Evolutionary conservation across 2,888 invertebrate genomes (phyloP), one percentile per base, ranked within the genome.

Genomic region (Andrena trimmerana): DNA sequence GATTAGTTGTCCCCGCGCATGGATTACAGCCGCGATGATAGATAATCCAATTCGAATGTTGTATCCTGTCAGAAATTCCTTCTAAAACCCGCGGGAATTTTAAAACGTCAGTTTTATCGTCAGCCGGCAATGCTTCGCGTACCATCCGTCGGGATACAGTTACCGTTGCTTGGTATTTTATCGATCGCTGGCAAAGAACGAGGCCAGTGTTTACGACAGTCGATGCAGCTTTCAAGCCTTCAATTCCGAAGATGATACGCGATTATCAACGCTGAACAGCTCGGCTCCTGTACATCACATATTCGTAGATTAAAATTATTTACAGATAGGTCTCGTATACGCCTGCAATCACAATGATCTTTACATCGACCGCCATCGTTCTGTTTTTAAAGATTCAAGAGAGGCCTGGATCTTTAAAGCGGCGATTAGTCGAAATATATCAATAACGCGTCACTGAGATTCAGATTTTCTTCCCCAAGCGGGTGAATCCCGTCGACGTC

Each of bases 271-370:
- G 80, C 59, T 85, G 71, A 62, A 73, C 85, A 42, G 78, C 86
- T 83, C 87, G 87, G 85, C 87, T 87, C 85, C 83, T 86, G 83
- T 86, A 88, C 83, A 83, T 87, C 83, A 83, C 87, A 84, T 84
- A 78, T 77, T 72, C 87, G 83, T 85, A 78, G 80, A 78, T 85
- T 86, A 89, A 88, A 83, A 80, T 82, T 94, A 93, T 94, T 92
- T 93, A 94, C 93, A 94, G 89, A 92, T 93, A 93, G 93, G 92
- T 91, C 89, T 90, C 93, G 93, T 93, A 93, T 93, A 94, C 93
- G 90, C 93, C 92, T 91, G 92, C 92, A 92, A 94, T 94, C 93
- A 94, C 94, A 94, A 93, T 93, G 90, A 80, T 89, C 90, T 63
- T 78, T 88, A 66, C 84, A 75, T 78, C 88, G 78, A 86, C 71